A percentile compares a stretch with the other conserved stretches of the same genome.
phyloP scores from a whole-genome alignment of 2,797 vertebrate genomes.

The Poecilia wingei region DNA sequence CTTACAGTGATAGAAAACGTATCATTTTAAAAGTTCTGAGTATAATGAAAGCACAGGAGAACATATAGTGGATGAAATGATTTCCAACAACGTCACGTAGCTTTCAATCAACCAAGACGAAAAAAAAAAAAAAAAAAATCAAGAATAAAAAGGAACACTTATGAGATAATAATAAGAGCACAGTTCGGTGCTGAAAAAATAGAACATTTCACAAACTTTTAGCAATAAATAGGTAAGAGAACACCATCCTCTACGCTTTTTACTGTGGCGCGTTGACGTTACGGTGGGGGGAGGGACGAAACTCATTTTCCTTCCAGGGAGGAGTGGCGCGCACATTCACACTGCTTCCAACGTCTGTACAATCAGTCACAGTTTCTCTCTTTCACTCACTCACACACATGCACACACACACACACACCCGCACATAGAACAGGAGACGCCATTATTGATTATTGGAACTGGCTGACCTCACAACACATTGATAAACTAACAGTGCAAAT shows the following conservation, averaged over 20 bases:
- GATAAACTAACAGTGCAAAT: constrained; percentile 74
- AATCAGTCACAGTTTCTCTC: constrained; percentile 19
- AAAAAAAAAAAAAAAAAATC: constrained; percentile 8
- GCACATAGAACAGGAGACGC: constrained; percentile 34
- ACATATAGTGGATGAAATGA: constrained; percentile 68
- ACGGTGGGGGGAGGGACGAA: background rate
- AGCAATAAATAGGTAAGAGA: constrained; percentile 77
- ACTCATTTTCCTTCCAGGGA: constrained; percentile 22
- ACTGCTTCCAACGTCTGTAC: constrained; percentile 14
- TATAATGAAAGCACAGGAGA: constrained; percentile 86
- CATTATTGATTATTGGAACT: constrained; percentile 53
- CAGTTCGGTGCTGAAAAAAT: constrained; percentile 85
- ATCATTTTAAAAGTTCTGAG: constrained; percentile 80
- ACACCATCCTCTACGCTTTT: constrained; percentile 15
- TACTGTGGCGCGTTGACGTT: constrained; percentile 29
- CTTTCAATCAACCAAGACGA: constrained; percentile 51
- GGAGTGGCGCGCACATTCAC: constrained; percentile 35
- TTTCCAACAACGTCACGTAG: constrained; percentile 47
- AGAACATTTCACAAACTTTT: constrained; percentile 59
- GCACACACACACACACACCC: constrained; percentile 5
- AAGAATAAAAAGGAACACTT: constrained; percentile 87
- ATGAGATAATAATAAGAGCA: constrained; percentile 90
- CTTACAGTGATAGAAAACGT: constrained; percentile 74
- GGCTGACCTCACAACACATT: constrained; percentile 63
- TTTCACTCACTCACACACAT: constrained; percentile 25